Evolutionary conservation across 2,888 invertebrate genomes (phyloP).

Genomic region (Clistopyga incitator): DNA sequence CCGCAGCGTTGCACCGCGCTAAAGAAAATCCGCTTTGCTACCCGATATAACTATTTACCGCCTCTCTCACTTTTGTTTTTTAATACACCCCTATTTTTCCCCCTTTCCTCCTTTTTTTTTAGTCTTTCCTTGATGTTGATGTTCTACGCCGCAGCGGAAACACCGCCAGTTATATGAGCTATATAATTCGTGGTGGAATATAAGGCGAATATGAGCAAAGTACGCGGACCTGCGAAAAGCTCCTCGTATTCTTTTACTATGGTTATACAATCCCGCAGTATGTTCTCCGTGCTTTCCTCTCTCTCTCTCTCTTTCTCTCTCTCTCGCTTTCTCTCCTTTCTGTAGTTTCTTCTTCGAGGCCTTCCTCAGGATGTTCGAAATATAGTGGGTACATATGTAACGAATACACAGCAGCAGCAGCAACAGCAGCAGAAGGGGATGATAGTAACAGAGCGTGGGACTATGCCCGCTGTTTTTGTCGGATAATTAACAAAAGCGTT

Average conservation of each 20-base stretch:
- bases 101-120: too few species aligned
- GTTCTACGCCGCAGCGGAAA: conserved; percentile 3
- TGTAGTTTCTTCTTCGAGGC: conserved; percentile 25
- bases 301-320: too few species aligned
- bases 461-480: conserved; percentile 77
- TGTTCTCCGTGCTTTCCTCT: conserved; percentile 7
- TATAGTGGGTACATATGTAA: background rate
- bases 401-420: conserved; percentile 28
- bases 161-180: conserved; percentile 5
- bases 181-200: conserved; percentile 20
- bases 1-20: conserved; percentile 58
- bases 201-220: conserved; percentile 16
- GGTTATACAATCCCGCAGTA: conserved; percentile 20
- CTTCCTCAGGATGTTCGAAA: conserved; percentile 3
- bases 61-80: conserved; percentile 53
- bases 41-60: conserved; percentile 64
- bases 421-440: too few species aligned
- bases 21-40: conserved; percentile 65
- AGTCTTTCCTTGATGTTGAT: conserved; percentile 10
- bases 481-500: conserved; percentile 82
- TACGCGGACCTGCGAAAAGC: background rate
- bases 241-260: conserved; percentile 21
- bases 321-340: too few species aligned
- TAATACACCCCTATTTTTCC: conserved; percentile 29
- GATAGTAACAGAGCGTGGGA: conserved; percentile 74